Evolutionary conservation across 2,113 vertebrate species (phyloP), one percentile per base, ranked within the genome.

Genomic region (Microcebus tavaratra): DNA sequence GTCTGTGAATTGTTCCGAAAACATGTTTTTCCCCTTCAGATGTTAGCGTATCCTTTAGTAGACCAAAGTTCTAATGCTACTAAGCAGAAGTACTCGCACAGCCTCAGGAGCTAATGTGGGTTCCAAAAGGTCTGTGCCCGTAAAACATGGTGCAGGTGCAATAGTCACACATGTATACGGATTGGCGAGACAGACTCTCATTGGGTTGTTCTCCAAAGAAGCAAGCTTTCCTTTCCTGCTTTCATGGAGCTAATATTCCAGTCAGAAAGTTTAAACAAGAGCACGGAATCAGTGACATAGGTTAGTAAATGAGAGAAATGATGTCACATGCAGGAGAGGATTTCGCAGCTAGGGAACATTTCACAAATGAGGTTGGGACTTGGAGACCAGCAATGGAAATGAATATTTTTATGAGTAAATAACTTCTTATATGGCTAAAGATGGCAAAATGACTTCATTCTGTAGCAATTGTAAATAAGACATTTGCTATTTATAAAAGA

Each of bases 361-460:
- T 65, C 55, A 68, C 72, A 88, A 96, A 88, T 90, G 45, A 72
- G 2, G 72, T 68, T 68, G 23, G 45, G 73, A 78, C 17, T 81
- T 20, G 59, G 42, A 85, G 59, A 94, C 18, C 73, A 61, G n/a
- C 36, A 82, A 29, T 79, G 61, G 67, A 94, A 95, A 91, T 61
- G 23, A 84, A n/a, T 68, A 25, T 96, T 86, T 86, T 86, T 89
- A 87, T 80, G 75, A 97, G 92, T 96, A 86, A 93, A 68, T 93
- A 96, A 93, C 39, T 86, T 68, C 72, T 95, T 25, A 73, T 23
- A 59, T 21, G 57, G 48, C 59, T 82, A 14, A 85, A 87, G n/a
- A 83, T 20, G 67, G n/a, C 63, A 82, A 92, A 72, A 94, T 55
- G 21, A 85, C 39, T 88, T 95, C 53, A 55, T 72, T 94, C 53